These are phyloP conservation scores for Nematolebias whitei DNA, from an alignment of 2,113 vertebrate species.

Conservation along the genomic window DNA sequence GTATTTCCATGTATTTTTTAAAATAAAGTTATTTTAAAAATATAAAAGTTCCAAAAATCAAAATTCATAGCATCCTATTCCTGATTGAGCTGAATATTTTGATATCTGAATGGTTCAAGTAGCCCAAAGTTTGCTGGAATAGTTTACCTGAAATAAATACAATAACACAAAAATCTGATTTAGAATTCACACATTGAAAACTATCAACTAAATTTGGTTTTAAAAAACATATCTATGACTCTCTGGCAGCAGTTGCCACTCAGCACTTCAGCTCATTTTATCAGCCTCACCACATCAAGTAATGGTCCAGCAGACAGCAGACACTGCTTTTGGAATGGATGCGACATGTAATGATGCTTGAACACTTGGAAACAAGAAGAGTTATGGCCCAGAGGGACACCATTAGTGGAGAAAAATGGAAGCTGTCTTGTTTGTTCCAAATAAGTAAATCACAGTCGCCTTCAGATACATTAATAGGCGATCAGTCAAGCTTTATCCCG, in stretches of 20 bases:
- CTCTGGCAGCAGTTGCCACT: constrained; percentile 22
- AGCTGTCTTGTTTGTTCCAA: constrained; percentile 68
- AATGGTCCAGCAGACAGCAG: constrained; percentile 32
- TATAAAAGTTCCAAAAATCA: too few species aligned
- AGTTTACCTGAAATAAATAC: too few species aligned
- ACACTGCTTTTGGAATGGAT: constrained; percentile 55
- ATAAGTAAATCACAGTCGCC: constrained; percentile 73
- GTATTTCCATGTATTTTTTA: too few species aligned
- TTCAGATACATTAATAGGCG: constrained; percentile 70
- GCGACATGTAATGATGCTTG: constrained; percentile 58
- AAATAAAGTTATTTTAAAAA: too few species aligned
- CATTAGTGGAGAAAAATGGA: constrained; percentile 77
- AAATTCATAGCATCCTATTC: too few species aligned
- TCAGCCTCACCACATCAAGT: constrained; percentile 40
- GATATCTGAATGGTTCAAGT: too few species aligned
- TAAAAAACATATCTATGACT: constrained; percentile 19
- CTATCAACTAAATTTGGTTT: neutral
- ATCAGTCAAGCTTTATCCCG: constrained; percentile 75
- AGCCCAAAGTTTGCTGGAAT: too few species aligned
- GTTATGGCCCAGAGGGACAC: constrained; percentile 60
- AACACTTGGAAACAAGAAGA: constrained; percentile 66
- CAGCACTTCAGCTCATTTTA: constrained; percentile 28
- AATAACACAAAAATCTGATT: too few species aligned
- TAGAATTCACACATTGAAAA: too few species aligned
- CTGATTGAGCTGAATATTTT: too few species aligned